Conservation (phyloP, 2,888 invertebrate species). For the Hydrotaea cyrtoneurina region DNA sequence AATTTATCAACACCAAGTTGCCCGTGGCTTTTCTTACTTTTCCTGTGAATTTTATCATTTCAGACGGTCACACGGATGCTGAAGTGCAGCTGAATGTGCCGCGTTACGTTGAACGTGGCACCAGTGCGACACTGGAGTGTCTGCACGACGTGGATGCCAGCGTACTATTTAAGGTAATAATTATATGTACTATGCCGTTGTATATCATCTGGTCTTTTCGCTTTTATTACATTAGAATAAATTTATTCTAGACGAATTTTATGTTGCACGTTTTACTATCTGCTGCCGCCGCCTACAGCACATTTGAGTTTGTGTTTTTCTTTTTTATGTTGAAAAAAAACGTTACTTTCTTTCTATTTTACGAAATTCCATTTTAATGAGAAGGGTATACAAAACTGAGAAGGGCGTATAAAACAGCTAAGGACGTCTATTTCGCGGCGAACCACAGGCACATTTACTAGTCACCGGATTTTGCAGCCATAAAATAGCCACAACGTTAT, state of each 20-base stretch:
- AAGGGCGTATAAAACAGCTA: background rate
- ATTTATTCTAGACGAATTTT: conserved; percentile 30
- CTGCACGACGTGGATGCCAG: conserved; percentile 88
- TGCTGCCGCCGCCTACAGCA: background rate
- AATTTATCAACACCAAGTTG: conserved; percentile 51
- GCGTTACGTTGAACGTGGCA: conserved; percentile 87
- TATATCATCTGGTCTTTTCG: background rate
- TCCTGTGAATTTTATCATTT: conserved; percentile 59
- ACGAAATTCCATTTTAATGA: conserved; percentile 19
- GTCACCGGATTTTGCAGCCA: background rate
- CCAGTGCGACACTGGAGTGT: conserved; percentile 87
- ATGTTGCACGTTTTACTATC: conserved; percentile 13
- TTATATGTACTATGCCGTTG: background rate
- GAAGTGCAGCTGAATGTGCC: conserved; percentile 86
- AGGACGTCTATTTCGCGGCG: conserved; percentile 8
- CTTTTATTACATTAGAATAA: conserved; percentile 28
- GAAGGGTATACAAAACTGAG: background rate
- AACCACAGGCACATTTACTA: background rate
- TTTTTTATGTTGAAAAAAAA: conserved; percentile 2
- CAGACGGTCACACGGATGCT: conserved; percentile 82
- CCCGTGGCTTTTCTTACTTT: conserved; percentile 12
- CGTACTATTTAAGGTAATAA: conserved; percentile 88
- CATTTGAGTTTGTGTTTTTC: no score
- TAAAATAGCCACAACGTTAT: background rate
- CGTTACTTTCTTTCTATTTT: background rate